Evolutionary conservation across 2,797 vertebrate species (phyloP), one percentile per base, ranked within the genome.

Genomic region (Schizopygopsis malacanthus): DNA sequence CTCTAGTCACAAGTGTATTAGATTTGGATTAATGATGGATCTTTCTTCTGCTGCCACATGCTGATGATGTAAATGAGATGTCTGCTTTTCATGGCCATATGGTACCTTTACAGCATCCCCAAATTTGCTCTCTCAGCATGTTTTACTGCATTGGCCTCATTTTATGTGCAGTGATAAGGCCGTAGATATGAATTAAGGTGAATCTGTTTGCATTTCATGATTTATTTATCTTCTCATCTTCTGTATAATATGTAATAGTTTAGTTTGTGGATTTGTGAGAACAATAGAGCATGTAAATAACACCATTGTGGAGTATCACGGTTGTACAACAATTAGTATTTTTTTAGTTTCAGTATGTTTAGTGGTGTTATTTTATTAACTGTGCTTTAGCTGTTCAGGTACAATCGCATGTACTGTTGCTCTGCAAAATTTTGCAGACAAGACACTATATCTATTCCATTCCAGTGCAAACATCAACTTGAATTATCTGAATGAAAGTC

Each of bases 1-100:
- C 15, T 78, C 50, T 79, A 70, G 61, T 79, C 75, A 69, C 75
- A 59, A 79, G 83, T 59, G 63, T 76, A 45, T 84, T 79, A 43
- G 43, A 72, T 69, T 72, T 52, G 70, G 70, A 79, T 72, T 63
- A 63, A 70, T 67, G 52, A 63, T 43, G 75, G 77, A 52, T 63
- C 12, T 54, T 79, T 59, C 43, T 5, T 84, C 79, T 79, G 25
- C 52, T 85, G 56, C 70, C 79, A 83, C 77, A 77, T 77, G 77
- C 50, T 56, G 70, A 73, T 86, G 81, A 81, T 86, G 50, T 85
- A 59, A 70, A 83, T 87, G 83, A 85, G 79, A 83, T 87, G 73
- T 87, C 82, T 69, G 73, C 45, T 85, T 85, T 65, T 84, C 77
- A 72, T 45, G 25, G 65, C 56, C 81, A 81, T 87, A 83, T 85